Base-by-base conservation (phyloP, 2,888 invertebrate genomes). In the Bunonema sp. region DNA sequence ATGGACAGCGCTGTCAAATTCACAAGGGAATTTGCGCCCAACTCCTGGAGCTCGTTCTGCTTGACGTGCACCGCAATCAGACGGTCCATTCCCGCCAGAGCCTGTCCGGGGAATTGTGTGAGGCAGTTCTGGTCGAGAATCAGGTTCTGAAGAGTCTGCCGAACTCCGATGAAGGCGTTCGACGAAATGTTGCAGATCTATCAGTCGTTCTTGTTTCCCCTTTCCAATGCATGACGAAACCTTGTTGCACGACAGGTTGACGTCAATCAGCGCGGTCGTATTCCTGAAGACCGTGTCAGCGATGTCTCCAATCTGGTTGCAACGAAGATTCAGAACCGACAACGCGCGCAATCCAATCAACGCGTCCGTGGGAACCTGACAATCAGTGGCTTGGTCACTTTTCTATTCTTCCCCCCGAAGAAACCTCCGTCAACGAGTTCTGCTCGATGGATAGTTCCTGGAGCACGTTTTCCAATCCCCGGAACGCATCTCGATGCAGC, bases 381-480 rank as follows among this genome's bases (percentile, higher is more conserved):
- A 31, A 16, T 26, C 18, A 28, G n/a, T 23, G 5, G 28, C 12
- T 29, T 28, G 19, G 28, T 23, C 23, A 37, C 18, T 21, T 15
- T 16, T 4, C 1, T 32, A 3, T 7, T 18, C 28, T 20, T 32
- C 16, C 3, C 23, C 32, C 34, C 12, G 10, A 3, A n/a, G n/a
- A n/a, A n/a, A 87, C 78, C 63, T 81, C 80, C 12, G 76, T 76
- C 32, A 89, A 70, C 57, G 80, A 57, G 47, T 71, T 71, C 39
- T 61, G 50, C 79, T 70, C 70, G 39, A 88, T 74, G 70, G 85
- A 86, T 30, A 88, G 74, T 68, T 82, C 86, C 67, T 80, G 81
- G 34, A 88, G 54, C 3, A 79, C 77, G 19, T 74, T 74, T 56
- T 86, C 86, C 68, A 87, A 82, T 0, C 85, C 86, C 4, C 47